Evolutionary conservation across 2,797 vertebrate species (phyloP).

Genomic region (Xenentodon cancila): DNA sequence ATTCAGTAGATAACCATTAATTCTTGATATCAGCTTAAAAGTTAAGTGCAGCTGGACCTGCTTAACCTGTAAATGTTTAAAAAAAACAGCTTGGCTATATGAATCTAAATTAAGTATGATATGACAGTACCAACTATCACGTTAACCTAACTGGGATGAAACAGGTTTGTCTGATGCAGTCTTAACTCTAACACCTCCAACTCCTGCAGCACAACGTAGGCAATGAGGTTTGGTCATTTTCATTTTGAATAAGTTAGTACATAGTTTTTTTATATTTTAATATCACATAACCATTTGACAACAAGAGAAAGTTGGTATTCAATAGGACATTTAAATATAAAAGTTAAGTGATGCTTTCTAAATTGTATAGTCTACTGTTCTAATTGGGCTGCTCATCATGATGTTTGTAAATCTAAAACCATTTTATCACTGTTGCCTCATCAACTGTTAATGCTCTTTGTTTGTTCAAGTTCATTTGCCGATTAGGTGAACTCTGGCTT

Average conservation of each 20-base stretch:
- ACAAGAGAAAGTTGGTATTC: no score
- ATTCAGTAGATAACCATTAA: constrained; percentile 18
- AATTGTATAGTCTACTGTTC: no score
- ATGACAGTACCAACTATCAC: constrained; percentile 37
- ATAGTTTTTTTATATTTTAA: no score
- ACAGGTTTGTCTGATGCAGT: constrained; percentile 24
- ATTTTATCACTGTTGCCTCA: constrained; percentile 19
- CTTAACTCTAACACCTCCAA: no score
- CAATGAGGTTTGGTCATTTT: no score
- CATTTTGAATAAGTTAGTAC: no score
- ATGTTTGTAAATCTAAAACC: constrained; percentile 10
- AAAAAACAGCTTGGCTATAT: constrained; percentile 48
- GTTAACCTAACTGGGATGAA: constrained; percentile 34
- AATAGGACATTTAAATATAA: no score
- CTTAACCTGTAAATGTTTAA: constrained; percentile 45
- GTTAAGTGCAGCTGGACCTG: constrained; percentile 38
- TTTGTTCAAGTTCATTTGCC: constrained; percentile 40
- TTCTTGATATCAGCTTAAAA: constrained; percentile 42
- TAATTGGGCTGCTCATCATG: neutral
- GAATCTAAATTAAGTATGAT: constrained; percentile 48
- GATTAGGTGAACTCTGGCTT: constrained; percentile 61
- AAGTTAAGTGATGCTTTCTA: no score
- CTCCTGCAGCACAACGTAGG: no score
- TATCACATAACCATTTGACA: no score
- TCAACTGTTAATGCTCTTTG: constrained; percentile 36